A percentile compares a stretch with the other conserved stretches of the same genome.
Conservation (phyloP, 2,888 invertebrate genomes). For the Venusia cambrica region DNA sequence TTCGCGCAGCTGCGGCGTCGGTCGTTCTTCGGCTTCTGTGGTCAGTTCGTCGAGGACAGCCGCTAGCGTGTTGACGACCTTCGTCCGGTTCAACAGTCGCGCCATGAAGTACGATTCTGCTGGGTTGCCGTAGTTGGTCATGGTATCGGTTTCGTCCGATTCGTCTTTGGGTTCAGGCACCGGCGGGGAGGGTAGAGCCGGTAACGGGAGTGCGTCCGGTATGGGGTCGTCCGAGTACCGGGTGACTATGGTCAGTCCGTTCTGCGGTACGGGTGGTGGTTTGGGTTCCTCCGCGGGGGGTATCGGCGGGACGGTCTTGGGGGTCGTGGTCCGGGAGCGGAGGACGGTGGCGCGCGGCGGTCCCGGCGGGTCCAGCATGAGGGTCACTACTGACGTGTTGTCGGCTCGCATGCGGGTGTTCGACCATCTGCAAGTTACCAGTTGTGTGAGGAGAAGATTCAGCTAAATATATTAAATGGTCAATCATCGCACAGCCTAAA, state of each 20-base stretch:
- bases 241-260: constrained; percentile 73
- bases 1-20: constrained; percentile 31
- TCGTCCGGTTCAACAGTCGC: constrained; percentile 60
- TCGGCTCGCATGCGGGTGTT: constrained; percentile 94
- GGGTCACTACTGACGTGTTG: constrained; percentile 95
- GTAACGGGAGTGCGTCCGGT: constrained; percentile 39
- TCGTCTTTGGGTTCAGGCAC: constrained; percentile 36
- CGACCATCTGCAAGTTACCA: constrained; percentile 88
- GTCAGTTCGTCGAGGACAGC: constrained; percentile 65
- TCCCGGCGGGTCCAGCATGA: constrained; percentile 95
- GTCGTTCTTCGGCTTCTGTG: constrained; percentile 24
- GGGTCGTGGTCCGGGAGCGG: constrained; percentile 53
- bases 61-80: constrained; percentile 63
- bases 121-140: constrained; percentile 71
- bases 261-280: constrained; percentile 53
- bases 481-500: too few relatives aligned
- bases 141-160: constrained; percentile 41
- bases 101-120: constrained; percentile 75
- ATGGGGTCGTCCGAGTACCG: constrained; percentile 60
- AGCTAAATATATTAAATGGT: too few relatives aligned
- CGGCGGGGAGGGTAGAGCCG: constrained; percentile 55
- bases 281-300: constrained; percentile 28
- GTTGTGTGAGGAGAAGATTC: too few relatives aligned
- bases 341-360: constrained; percentile 86
- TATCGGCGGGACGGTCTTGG: constrained; percentile 23